Base-by-base conservation (phyloP, 2,113 vertebrate genomes). In the Plestiodon gilberti region DNA sequence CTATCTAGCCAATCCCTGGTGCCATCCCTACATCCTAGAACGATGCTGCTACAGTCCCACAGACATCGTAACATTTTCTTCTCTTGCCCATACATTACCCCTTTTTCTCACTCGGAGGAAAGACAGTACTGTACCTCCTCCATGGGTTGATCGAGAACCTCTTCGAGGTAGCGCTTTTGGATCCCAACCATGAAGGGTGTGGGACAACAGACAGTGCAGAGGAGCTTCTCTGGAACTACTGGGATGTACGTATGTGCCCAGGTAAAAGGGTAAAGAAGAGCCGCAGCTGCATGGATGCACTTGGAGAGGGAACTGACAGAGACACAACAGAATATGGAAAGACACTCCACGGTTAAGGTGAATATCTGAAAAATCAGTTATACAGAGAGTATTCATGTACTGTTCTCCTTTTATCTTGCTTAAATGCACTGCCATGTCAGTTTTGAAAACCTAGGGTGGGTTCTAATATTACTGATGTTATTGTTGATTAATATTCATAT, bases 181-280 rank as follows among this genome's bases (percentile, higher is more conserved):
- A 99, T 98, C 9, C 98, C 99, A 0, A 99, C 97, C 95, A 99
- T 97, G 94, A 98, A 99, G 14, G 99, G 99, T 0, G 99, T 99
- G 28, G 99, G 99, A 9, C 98, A 98, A 97, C 98, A 98, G 89
- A 99, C 98, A 0, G 98, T 98, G 80, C 97, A 98, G 1, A 99
- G 97, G 48, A 99, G 97, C 91, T 97, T 97, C 91, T 98, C 96
- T 0, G 99, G 99, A 30, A 99, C 97, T 25, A 99, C 99, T 0
- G 99, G 98, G 95, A 99, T 99, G 89, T 98, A 97, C 79, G 98
- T 99, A 95, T 99, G 99, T 71, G 98, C 98, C 98, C 98, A 99
- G 89, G 96, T 98, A 96, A 99, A 99, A 57, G 99, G 99, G 92
- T 98, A 98, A 11, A 99, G 97, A n/a, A 99, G 97, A 25, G 98